Percentiles rank a stretch among this genome's conserved stretches.
Evolutionary conservation across 1,140 invertebrate genomes (phyloP).

Genomic region (Ceratina japonica): DNA sequence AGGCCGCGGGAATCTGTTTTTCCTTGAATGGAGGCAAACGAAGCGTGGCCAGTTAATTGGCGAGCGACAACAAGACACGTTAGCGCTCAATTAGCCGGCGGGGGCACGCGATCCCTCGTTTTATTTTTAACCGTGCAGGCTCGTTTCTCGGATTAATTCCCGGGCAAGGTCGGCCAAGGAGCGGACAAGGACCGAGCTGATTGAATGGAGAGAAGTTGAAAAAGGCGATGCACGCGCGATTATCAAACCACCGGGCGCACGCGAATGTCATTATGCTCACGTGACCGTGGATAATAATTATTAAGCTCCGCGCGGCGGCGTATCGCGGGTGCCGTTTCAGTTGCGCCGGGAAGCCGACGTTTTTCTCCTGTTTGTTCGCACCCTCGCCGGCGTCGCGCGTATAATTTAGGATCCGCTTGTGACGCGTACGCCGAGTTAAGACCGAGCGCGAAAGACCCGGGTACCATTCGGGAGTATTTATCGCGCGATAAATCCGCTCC

Average conservation of each 20-base stretch:
- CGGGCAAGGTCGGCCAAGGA: slow-evolving; percentile 10
- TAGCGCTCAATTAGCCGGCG: slow-evolving; percentile 33
- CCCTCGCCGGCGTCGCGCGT: slow-evolving; percentile 52
- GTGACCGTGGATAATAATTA: slow-evolving; percentile 50
- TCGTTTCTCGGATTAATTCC: slow-evolving; percentile 33
- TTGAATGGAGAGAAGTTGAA: slow-evolving; percentile 32
- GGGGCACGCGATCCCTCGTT: slow-evolving; percentile 20
- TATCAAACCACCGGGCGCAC: slow-evolving; percentile 20
- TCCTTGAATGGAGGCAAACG: slow-evolving; percentile 24
- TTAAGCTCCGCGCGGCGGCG: slow-evolving; percentile 3
- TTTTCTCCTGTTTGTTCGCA: slow-evolving; percentile 56
- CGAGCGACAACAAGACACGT: slow-evolving; percentile 27
- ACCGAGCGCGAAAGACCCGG: neutral
- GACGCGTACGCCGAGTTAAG: slow-evolving; percentile 13
- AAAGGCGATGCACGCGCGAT: slow-evolving; percentile 35
- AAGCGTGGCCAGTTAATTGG: slow-evolving; percentile 32
- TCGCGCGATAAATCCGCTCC: slow-evolving; percentile 11
- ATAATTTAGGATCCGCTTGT: slow-evolving; percentile 65
- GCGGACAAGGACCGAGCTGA: slow-evolving; percentile 34
- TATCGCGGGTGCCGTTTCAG: slow-evolving; percentile 14
- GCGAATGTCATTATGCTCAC: slow-evolving; percentile 50
- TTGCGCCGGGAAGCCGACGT: slow-evolving; percentile 20
- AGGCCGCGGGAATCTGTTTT: neutral
- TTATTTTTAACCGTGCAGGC: neutral
- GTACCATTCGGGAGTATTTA: slow-evolving; percentile 15